Percentiles rank a stretch among this genome's conserved stretches.
These are phyloP conservation scores for Herpetotheres cachinnans DNA, from an alignment of 2,113 vertebrate species.

Conservation along the genomic window DNA sequence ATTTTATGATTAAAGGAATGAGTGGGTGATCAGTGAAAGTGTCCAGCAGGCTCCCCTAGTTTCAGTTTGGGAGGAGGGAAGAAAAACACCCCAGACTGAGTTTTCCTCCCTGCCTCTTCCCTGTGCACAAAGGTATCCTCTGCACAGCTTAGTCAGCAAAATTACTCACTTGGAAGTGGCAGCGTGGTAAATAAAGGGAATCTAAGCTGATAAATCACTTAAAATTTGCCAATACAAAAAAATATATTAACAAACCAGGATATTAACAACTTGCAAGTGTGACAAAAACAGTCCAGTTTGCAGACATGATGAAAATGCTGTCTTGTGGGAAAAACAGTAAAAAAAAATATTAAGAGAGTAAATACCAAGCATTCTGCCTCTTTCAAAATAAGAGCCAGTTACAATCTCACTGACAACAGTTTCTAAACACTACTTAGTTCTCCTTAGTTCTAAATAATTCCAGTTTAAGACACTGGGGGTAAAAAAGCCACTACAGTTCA, in stretches of 20 bases:
- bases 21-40: fast-evolving
- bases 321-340: not conserved
- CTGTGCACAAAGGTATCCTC: not conserved
- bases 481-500: not conserved
- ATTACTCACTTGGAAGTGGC: not conserved
- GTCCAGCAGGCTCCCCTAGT: not conserved
- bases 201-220: not conserved
- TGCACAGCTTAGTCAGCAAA: not conserved
- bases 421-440: not conserved
- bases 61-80: not conserved
- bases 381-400: not conserved
- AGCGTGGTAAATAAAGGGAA: not conserved
- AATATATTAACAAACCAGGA: not conserved
- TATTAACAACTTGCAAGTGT: not conserved
- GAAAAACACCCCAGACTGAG: fast-evolving
- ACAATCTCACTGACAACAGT: not conserved
- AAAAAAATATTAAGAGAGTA: not conserved
- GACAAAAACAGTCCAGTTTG: not conserved
- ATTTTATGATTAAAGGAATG: not conserved
- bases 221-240: not conserved
- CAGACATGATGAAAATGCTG: not conserved
- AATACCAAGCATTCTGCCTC: not conserved
- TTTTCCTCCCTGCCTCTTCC: not conserved
- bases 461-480: not conserved
- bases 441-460: not conserved